A percentile compares a stretch with the other conserved stretches of the same genome.
phyloP scores from a whole-genome alignment of 2,113 vertebrate genomes.

The Leuciscus idus region DNA sequence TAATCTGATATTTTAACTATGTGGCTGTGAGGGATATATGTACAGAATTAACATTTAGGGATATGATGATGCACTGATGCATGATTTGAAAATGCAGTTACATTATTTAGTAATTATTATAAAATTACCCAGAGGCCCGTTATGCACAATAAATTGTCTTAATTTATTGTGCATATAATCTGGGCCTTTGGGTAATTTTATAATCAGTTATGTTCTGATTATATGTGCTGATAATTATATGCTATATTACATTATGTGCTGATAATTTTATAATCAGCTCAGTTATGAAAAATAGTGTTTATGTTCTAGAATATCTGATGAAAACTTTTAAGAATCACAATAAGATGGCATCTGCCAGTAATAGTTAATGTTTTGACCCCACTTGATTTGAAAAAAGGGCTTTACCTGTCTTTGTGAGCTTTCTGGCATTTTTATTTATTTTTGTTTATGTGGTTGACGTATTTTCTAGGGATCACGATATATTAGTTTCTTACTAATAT shows the following conservation, averaged over 20 bases:
- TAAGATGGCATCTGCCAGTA: neutral
- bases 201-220: too few species aligned
- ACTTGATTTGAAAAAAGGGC: too few species aligned
- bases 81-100: neutral
- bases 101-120: neutral
- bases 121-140: neutral
- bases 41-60: neutral
- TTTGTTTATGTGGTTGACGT: neutral
- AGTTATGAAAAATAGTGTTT: neutral
- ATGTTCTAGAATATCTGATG: neutral
- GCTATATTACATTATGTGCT: too few species aligned
- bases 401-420: neutral
- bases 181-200: too few species aligned
- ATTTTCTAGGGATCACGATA: neutral
- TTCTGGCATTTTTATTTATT: neutral
- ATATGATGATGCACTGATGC: neutral
- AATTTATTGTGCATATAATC: too few species aligned
- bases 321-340: neutral
- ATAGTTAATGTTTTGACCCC: too few species aligned
- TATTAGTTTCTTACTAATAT: neutral
- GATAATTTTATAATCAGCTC: neutral
- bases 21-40: slow-evolving; percentile 2
- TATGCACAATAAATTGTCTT: neutral
- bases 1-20: neutral
- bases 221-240: too few species aligned